These are phyloP conservation scores for Porites rus DNA, from an alignment of 92 coral and sea anemone species.

Conservation along the genomic window DNA sequence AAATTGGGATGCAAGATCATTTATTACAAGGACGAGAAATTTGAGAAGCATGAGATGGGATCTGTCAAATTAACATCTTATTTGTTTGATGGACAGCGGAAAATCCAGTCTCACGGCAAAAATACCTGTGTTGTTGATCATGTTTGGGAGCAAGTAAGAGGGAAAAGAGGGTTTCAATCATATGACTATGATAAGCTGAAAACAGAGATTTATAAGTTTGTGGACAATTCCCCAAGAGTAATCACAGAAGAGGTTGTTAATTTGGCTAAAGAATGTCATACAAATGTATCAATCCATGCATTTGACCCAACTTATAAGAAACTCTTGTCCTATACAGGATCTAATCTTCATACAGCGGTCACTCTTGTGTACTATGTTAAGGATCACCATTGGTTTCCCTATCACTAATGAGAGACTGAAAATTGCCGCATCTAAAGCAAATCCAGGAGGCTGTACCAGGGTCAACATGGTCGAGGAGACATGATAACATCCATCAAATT, in stretches of 20 bases:
- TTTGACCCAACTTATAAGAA: conserved; percentile 50
- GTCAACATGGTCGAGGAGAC: conserved; percentile 54
- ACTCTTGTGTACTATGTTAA: conserved; percentile 40
- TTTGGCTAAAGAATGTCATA: conserved; percentile 48
- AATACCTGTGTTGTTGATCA: conserved; percentile 42
- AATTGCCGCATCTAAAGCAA: conserved; percentile 31
- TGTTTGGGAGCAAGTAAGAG: conserved; percentile 51
- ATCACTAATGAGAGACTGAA: conserved; percentile 47
- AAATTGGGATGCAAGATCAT: too few relatives aligned
- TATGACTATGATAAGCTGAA: conserved; percentile 36
- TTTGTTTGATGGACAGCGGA: too few relatives aligned
- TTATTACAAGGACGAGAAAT: too few relatives aligned
- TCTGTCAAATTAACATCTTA: too few relatives aligned
- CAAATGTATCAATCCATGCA: conserved; percentile 44
- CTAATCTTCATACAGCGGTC: background rate
- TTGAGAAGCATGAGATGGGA: too few relatives aligned
- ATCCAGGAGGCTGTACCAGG: conserved; percentile 53
- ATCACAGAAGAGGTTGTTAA: conserved; percentile 54
- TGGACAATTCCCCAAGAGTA: conserved; percentile 10
- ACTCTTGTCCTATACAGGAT: conserved; percentile 25
- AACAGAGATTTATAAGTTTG: conserved; percentile 22
- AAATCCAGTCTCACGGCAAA: background rate
- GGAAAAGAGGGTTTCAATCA: conserved; percentile 41
- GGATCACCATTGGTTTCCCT: conserved; percentile 48
- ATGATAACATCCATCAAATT: conserved; percentile 39